Evolutionary conservation across 2,113 vertebrate genomes (phyloP).

Genomic region (Jacana jacana): DNA sequence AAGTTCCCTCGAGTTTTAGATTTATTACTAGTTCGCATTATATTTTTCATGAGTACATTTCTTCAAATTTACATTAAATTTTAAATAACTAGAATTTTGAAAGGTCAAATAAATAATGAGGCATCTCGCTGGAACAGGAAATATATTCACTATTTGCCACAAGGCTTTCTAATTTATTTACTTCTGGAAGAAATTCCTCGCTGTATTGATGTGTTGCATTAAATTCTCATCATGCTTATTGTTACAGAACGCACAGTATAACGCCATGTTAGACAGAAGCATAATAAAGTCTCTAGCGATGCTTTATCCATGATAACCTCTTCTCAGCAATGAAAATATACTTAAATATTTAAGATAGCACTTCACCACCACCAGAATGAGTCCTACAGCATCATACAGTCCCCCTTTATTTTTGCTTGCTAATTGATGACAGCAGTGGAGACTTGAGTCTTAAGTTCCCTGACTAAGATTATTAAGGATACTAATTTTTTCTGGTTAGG

Average conservation of each 20-base stretch:
- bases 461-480: neutral
- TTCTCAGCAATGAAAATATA: neutral
- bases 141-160: neutral
- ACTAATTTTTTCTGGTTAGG: neutral
- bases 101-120: conserved; percentile 48
- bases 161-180: neutral
- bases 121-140: conserved; percentile 8
- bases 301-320: neutral
- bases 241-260: neutral
- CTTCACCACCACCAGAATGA: neutral
- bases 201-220: neutral
- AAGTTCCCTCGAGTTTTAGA: neutral
- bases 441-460: neutral
- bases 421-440: neutral
- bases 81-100: conserved; percentile 39
- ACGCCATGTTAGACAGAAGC: neutral
- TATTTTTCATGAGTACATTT: neutral
- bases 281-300: neutral
- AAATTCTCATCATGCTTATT: neutral
- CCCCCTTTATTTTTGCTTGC: neutral
- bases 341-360: neutral
- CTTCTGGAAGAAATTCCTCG: neutral
- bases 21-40: conserved; percentile 22
- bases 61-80: conserved; percentile 18
- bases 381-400: neutral